A percentile compares a stretch with the other conserved stretches of the same genome.
Evolutionary conservation across 2,888 invertebrate species (phyloP).

Genomic region (Barypeithes pellucidus): DNA sequence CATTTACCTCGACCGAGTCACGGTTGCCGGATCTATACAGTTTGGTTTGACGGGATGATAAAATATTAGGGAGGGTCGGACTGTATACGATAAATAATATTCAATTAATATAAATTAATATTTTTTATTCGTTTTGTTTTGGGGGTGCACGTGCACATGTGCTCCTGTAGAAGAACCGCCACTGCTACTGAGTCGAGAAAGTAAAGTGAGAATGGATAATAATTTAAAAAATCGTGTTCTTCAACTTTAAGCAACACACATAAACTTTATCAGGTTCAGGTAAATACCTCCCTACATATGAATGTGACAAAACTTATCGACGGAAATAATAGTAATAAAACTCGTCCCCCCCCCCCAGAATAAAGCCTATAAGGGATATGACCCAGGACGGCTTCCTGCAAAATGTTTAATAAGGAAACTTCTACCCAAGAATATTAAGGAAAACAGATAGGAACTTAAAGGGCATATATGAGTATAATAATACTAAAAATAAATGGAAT

Average conservation of each 20-base stretch:
- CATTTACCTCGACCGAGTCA: too few relatives aligned
- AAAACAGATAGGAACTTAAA: conserved; percentile 24
- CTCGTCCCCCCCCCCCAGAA: background rate
- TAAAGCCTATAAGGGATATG: conserved; percentile 12
- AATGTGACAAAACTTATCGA: conserved; percentile 8
- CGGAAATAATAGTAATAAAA: conserved; percentile 5
- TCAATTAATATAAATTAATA: too few relatives aligned
- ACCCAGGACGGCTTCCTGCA: conserved; percentile 2
- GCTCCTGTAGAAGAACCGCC: too few relatives aligned
- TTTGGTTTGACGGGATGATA: too few relatives aligned
- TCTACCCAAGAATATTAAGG: conserved; percentile 2
- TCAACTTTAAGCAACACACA: background rate
- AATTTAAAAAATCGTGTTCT: too few relatives aligned
- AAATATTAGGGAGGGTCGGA: too few relatives aligned
- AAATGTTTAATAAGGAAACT: conserved; percentile 28
- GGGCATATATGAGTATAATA: conserved; percentile 13
- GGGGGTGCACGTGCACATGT: too few relatives aligned
- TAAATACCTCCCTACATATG: background rate
- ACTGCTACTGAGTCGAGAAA: too few relatives aligned
- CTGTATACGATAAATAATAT: too few relatives aligned
- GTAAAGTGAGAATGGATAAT: too few relatives aligned
- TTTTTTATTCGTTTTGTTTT: too few relatives aligned
- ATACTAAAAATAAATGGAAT: conserved; percentile 19
- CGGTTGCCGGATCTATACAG: too few relatives aligned
- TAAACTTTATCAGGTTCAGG: background rate